These are phyloP conservation scores for Acanthornis magna DNA, from an alignment of 2,797 vertebrate species.

Conservation along the genomic window DNA sequence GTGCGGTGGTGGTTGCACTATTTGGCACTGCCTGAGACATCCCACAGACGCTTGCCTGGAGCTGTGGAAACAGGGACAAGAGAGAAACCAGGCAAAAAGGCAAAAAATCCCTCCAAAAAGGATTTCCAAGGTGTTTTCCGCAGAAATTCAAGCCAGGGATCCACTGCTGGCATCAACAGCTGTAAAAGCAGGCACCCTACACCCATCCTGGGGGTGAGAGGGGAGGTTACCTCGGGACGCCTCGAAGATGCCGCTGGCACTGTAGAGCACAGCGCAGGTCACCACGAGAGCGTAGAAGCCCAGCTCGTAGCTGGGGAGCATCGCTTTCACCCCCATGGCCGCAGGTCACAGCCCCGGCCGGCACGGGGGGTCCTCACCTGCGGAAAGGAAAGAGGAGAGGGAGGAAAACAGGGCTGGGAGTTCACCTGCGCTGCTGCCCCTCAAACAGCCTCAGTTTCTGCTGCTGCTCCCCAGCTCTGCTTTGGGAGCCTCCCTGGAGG, in stretches of 20 bases:
- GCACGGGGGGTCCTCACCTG: not conserved
- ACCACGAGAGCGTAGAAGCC: conserved; percentile 87
- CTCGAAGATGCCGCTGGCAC: conserved; percentile 86
- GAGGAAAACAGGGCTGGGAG: not conserved
- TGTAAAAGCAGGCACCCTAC: not conserved
- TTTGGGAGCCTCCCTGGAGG: not conserved
- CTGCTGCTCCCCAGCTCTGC: not conserved
- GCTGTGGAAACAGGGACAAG: not conserved
- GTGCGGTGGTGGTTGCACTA: not conserved
- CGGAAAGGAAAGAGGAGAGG: not conserved
- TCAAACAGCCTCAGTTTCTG: accelerated
- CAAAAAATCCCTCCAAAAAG: not conserved
- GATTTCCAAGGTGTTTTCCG: not conserved
- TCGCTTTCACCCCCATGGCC: conserved; percentile 88
- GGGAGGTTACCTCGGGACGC: conserved; percentile 85
- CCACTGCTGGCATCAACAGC: accelerated
- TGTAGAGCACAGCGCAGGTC: conserved; percentile 85
- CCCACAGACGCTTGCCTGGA: not conserved
- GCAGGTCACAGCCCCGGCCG: not conserved
- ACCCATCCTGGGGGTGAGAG: accelerated
- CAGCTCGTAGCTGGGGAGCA: conserved; percentile 88
- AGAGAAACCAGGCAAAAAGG: not conserved
- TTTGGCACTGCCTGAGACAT: not conserved
- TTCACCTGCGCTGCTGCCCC: not conserved
- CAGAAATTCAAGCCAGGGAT: not conserved